phyloP scores from a whole-genome alignment of 1,140 invertebrate species.

The Heliconius hewitsoni region DNA sequence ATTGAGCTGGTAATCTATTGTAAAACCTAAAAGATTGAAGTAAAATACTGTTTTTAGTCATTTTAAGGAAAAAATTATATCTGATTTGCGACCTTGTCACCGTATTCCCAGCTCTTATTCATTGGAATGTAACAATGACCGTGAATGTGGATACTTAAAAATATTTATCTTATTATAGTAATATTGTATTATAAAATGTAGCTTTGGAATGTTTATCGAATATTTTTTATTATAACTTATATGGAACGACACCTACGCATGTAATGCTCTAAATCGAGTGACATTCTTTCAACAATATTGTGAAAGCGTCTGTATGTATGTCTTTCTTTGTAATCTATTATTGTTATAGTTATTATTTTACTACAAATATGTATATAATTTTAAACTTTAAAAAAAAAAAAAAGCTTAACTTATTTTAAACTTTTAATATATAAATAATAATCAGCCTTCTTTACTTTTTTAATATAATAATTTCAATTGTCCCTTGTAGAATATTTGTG shows the following conservation, averaged over 20 bases:
- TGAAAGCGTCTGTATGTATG: background rate
- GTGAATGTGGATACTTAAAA: conserved; percentile 45
- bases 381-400: too few relatives aligned
- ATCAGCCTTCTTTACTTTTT: too few relatives aligned
- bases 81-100: conserved; percentile 53
- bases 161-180: conserved; percentile 25
- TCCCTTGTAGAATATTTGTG: too few relatives aligned
- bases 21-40: too few relatives aligned
- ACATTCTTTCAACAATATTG: background rate
- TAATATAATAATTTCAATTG: too few relatives aligned
- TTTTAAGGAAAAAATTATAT: conserved; percentile 29
- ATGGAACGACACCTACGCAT: background rate
- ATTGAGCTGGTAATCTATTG: too few relatives aligned
- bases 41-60: conserved; percentile 10
- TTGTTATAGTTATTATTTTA: too few relatives aligned
- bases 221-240: conserved; percentile 17
- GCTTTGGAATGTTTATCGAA: conserved; percentile 13
- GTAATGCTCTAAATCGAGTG: background rate
- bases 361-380: too few relatives aligned
- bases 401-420: too few relatives aligned
- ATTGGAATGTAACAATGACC: conserved; percentile 59
- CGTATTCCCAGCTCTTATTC: conserved; percentile 49
- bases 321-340: too few relatives aligned
- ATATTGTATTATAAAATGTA: conserved; percentile 34
- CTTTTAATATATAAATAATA: too few relatives aligned